Evolutionary conservation across 2,888 invertebrate species (phyloP).

Genomic region (Vannuccia rotundouncinata): DNA sequence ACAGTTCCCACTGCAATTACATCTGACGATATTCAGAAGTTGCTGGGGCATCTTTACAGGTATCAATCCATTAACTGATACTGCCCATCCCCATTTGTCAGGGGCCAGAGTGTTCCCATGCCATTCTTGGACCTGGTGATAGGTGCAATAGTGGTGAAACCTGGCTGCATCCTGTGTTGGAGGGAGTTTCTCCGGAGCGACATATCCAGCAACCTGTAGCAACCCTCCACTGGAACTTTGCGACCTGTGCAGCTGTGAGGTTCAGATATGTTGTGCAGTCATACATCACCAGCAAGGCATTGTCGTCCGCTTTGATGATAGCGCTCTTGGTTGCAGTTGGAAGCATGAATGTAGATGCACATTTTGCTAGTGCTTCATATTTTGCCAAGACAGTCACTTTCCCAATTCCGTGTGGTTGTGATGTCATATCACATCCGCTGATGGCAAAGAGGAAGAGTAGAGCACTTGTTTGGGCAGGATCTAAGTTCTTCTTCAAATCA

Average conservation of each 20-base stretch:
- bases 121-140: slow-evolving; percentile 26
- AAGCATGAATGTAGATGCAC: slow-evolving; percentile 26
- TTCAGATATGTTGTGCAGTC: slow-evolving; percentile 24
- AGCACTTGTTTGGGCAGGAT: slow-evolving; percentile 20
- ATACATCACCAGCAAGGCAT: slow-evolving; percentile 26
- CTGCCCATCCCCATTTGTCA: slow-evolving; percentile 24
- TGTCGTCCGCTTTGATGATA: slow-evolving; percentile 14
- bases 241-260: slow-evolving; percentile 24
- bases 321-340: slow-evolving; percentile 26
- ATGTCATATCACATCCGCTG: slow-evolving; percentile 24
- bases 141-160: slow-evolving; percentile 24
- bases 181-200: slow-evolving; percentile 26
- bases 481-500: slow-evolving; percentile 26
- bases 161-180: slow-evolving; percentile 26
- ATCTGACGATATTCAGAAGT: slow-evolving; percentile 26
- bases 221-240: slow-evolving; percentile 21
- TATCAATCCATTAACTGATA: slow-evolving; percentile 24
- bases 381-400: slow-evolving; percentile 26
- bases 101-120: slow-evolving; percentile 21
- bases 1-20: slow-evolving; percentile 26
- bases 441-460: slow-evolving; percentile 17
- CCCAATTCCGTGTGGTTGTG: slow-evolving; percentile 21
- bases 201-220: slow-evolving; percentile 24
- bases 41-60: slow-evolving; percentile 23
- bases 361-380: slow-evolving; percentile 17